Conservation (phyloP, 2,113 vertebrate species). For the Pelmatolapia mariae region DNA sequence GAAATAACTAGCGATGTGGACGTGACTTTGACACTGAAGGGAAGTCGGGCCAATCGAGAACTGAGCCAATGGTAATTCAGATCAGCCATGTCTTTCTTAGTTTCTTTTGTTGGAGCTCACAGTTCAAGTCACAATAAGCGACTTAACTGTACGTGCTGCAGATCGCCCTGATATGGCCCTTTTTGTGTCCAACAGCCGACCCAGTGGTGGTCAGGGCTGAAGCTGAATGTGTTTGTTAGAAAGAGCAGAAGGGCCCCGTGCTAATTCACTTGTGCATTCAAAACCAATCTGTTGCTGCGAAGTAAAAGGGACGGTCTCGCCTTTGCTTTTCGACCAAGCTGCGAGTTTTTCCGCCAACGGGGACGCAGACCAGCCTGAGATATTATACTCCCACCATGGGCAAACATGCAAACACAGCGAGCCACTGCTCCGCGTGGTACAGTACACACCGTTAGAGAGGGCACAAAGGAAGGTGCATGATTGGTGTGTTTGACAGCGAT, state of each 20-base stretch:
- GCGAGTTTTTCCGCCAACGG: conserved; percentile 25
- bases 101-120: conserved; percentile 46
- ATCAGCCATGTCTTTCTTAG: conserved; percentile 11
- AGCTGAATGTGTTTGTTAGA: not conserved
- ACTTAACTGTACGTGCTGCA: conserved; percentile 48
- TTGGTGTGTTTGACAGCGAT: conserved; percentile 67
- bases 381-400: conserved; percentile 79
- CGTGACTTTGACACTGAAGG: conserved; percentile 42
- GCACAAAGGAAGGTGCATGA: conserved; percentile 55
- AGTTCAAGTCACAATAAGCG: conserved; percentile 50
- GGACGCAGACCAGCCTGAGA: conserved; percentile 44
- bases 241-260: not conserved
- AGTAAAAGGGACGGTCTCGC: conserved; percentile 31
- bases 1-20: conserved; percentile 33
- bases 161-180: conserved; percentile 53
- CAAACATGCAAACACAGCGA: conserved; percentile 86
- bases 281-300: conserved; percentile 50
- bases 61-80: conserved; percentile 2
- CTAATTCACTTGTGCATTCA: conserved; percentile 27
- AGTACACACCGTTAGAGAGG: conserved; percentile 65
- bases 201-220: not conserved
- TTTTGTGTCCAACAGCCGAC: not conserved
- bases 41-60: conserved; percentile 1
- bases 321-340: conserved; percentile 35
- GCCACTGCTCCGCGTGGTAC: conserved; percentile 83